phyloP scores from a whole-genome alignment of 2,113 vertebrate species.

The Platysteira castanea region DNA sequence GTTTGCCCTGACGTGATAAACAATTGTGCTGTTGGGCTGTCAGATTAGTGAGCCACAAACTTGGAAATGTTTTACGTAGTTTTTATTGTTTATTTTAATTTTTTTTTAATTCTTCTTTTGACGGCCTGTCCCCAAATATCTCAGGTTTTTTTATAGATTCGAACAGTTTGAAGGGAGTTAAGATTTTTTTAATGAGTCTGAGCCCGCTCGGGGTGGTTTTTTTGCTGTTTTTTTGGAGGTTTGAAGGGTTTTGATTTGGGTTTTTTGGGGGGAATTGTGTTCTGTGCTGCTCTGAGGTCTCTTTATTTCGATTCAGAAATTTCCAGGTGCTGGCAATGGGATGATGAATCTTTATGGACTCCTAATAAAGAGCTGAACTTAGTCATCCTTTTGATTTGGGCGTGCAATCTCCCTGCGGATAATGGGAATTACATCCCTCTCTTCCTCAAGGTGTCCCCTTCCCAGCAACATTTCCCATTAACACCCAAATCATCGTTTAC shows the following conservation, averaged over 20 bases:
- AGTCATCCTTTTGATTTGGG: background rate
- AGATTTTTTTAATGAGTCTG: background rate
- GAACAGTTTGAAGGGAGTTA: background rate
- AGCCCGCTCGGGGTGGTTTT: background rate
- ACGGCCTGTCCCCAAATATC: background rate
- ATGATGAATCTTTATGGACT: background rate
- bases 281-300: background rate
- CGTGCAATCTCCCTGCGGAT: background rate
- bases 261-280: background rate
- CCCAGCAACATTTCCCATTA: background rate
- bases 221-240: background rate
- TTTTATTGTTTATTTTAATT: background rate
- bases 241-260: background rate
- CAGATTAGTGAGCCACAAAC: conserved; percentile 17
- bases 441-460: background rate
- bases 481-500: background rate
- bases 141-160: background rate
- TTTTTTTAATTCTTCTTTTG: background rate
- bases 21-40: background rate
- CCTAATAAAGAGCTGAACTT: background rate
- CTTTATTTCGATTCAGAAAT: background rate
- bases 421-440: background rate
- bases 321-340: background rate
- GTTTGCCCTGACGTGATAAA: background rate
- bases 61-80: background rate